Base-by-base conservation (phyloP, 1,140 invertebrate genomes). In the Leptestheria dahalacensis region DNA sequence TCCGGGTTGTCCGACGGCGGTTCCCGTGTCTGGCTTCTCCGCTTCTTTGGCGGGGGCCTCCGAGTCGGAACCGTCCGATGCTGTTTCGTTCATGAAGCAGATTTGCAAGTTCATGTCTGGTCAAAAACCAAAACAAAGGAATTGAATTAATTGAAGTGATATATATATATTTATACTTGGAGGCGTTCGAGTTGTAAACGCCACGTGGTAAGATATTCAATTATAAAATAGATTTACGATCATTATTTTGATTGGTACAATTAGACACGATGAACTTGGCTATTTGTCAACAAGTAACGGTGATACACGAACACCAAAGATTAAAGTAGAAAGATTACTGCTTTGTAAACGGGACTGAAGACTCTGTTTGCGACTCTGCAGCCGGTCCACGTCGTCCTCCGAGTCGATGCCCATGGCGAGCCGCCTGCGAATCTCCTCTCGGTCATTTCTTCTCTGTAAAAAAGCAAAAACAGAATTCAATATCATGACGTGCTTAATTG, bases 51-150 rank as follows among this genome's bases (percentile, higher is more conserved):
- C 33, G 26, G 26, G 53, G 18, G 26, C 33, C 12, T 55, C 53
- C 15, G 33, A 29, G 15, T 55, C 53, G 15, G 24, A 26, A 18
- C 53, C 53, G 53, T 91, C 88, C 51, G 86, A 89, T 18, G 83
- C 83, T 49, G 86, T 86, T 68, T 95, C 90, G 71, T 94, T 94
- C 86, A 94, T 88, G 72, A 93, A 93, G 76, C 89, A 91, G 66
- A 93, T 91, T 77, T 94, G 90, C 18, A 93, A 79, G 74, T 92
- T 92, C 82, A 86, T 91, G 57, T 86, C 85, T 88, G 71, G 18
- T 48, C 23, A 21, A 48, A 48, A 48, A 48, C 18, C 18, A 48
- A 48, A 10, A 9, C 3, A 23, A 0, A 68, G 62, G 48, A 61
- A 47, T 55, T 21, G 33, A 21, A 18, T 63, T 60, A 21, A 46